Evolutionary conservation across 2,113 vertebrate species (phyloP).

Genomic region (cattle (Bos taurus)): ARS-UCD2.0 NC_037339.1:62418001-62418500

Average conservation of each 20-base stretch:
- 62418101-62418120: neutral
- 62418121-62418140: neutral
- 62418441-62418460: neutral
- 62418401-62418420: neutral
- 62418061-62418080: neutral
- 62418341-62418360: neutral
- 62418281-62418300: neutral
- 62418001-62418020: neutral
- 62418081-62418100: neutral
- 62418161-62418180: neutral
- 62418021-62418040: neutral
- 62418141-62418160: neutral
- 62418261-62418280: neutral
- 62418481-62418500: neutral
- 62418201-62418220: neutral
- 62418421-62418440: neutral
- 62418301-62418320: neutral
- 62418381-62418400: neutral
- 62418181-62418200: neutral
- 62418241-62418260: neutral
- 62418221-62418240: neutral
- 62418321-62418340: neutral
- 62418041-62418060: neutral
- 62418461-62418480: neutral
- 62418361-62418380: neutral